These are phyloP conservation scores for Euzophera pinguis DNA, from an alignment of 2,888 invertebrate genomes.

Conservation along the genomic window DNA sequence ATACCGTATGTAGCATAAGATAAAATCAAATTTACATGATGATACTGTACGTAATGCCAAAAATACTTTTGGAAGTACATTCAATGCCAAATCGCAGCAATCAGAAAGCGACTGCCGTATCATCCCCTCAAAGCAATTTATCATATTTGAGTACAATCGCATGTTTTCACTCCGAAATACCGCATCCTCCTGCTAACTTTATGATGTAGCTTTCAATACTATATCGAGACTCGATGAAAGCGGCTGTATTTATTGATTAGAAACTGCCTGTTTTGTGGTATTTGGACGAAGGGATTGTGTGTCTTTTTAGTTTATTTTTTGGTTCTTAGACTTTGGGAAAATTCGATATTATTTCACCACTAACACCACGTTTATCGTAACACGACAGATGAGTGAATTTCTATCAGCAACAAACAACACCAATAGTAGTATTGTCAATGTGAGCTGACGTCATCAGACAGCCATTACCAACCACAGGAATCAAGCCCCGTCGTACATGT, in stretches of 20 bases:
- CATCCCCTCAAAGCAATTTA: conserved; percentile 5
- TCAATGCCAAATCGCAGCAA: background rate
- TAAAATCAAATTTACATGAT: too few relatives aligned
- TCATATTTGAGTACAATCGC: conserved; percentile 4
- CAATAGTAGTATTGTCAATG: too few relatives aligned
- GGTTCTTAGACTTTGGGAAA: too few relatives aligned
- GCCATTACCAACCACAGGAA: too few relatives aligned
- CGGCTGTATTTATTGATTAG: background rate
- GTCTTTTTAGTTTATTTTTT: background rate
- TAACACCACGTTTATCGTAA: too few relatives aligned
- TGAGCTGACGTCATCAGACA: too few relatives aligned
- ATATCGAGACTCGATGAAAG: background rate
- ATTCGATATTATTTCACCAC: too few relatives aligned
- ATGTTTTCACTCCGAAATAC: conserved; percentile 5
- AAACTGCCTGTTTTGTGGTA: background rate
- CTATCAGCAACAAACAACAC: too few relatives aligned
- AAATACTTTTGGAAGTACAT: background rate
- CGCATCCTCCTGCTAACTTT: conserved; percentile 5
- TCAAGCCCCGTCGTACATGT: too few relatives aligned
- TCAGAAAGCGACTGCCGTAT: conserved; percentile 8
- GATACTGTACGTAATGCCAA: background rate
- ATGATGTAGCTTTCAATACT: background rate
- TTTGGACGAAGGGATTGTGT: too few relatives aligned
- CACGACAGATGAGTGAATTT: too few relatives aligned
- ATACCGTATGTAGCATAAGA: too few relatives aligned